Evolutionary conservation across 2,113 vertebrate species (phyloP).

Genomic region (Struthio camelus): DNA sequence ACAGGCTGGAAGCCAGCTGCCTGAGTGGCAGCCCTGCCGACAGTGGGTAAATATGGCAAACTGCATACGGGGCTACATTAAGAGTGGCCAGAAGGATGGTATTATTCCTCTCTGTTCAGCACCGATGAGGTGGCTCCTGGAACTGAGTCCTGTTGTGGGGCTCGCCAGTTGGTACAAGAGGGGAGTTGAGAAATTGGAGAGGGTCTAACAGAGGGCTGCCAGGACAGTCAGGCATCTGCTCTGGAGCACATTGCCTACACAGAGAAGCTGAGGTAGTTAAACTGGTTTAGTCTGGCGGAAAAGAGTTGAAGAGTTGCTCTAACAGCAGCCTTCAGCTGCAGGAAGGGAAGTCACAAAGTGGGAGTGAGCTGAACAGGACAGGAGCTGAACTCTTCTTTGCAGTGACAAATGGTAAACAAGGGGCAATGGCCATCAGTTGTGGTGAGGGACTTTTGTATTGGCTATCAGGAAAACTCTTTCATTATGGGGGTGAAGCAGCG

Average conservation of each 20-base stretch:
- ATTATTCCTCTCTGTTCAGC: neutral
- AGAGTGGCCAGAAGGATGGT: neutral
- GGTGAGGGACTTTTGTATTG: neutral
- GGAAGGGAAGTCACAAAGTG: neutral
- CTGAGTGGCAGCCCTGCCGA: neutral
- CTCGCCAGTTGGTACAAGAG: neutral
- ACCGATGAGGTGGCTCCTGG: neutral
- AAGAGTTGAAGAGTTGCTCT: neutral
- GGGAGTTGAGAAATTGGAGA: neutral
- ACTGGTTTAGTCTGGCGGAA: neutral
- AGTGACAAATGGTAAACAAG: neutral
- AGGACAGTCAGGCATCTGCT: neutral
- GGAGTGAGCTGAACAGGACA: no score
- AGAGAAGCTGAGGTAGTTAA: neutral
- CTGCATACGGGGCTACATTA: neutral
- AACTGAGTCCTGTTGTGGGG: neutral
- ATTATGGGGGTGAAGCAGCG: neutral
- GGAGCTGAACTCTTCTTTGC: neutral
- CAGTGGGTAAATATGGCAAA: neutral
- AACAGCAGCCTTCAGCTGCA: neutral
- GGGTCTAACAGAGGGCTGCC: neutral
- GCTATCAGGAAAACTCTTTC: neutral
- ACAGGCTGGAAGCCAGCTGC: neutral
- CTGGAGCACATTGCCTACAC: neutral
- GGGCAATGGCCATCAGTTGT: neutral